Percentiles rank a stretch among this genome's conserved stretches.
These are phyloP conservation scores for Macrostomum lignano DNA, from an alignment of 1,140 invertebrate species.

Conservation along the genomic window DNA sequence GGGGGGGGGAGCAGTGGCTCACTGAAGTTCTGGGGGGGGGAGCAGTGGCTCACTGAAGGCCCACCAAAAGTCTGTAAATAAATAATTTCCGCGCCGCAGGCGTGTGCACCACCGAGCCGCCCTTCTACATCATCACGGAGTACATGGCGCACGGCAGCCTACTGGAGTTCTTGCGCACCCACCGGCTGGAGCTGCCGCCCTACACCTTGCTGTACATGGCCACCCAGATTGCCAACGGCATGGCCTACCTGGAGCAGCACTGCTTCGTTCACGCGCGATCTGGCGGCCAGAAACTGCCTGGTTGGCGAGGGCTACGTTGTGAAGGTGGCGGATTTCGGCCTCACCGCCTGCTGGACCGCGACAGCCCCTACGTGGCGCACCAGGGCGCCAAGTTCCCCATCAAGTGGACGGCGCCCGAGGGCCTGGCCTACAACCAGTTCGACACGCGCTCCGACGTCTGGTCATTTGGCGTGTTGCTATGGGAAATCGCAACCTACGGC, in stretches of 20 bases:
- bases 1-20: too few species aligned
- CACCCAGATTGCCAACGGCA: conserved; percentile 84
- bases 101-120: conserved; percentile 82
- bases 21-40: too few species aligned
- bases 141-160: conserved; percentile 96
- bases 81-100: conserved; percentile 30
- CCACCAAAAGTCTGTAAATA: too few species aligned
- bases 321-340: conserved; percentile 72
- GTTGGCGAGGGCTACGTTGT: conserved; percentile 78
- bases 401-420: conserved; percentile 97
- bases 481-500: conserved; percentile 96
- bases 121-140: conserved; percentile 96
- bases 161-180: conserved; percentile 67
- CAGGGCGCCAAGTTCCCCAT: conserved; percentile 95
- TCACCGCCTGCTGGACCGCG: conserved; percentile 63
- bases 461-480: conserved; percentile 76
- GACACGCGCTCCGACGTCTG: conserved; percentile 54
- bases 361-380: conserved; percentile 87
- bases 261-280: conserved; percentile 88
- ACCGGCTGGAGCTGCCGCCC: conserved; percentile 55
- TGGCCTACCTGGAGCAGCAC: conserved; percentile 83
- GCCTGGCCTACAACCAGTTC: conserved; percentile 91
- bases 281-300: conserved; percentile 87
- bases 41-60: too few species aligned
- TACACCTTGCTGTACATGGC: conserved; percentile 93